Evolutionary conservation across 1,140 invertebrate species (phyloP), one percentile per base, ranked within the genome.

Genomic region (Oryctes rhinoceros): DNA sequence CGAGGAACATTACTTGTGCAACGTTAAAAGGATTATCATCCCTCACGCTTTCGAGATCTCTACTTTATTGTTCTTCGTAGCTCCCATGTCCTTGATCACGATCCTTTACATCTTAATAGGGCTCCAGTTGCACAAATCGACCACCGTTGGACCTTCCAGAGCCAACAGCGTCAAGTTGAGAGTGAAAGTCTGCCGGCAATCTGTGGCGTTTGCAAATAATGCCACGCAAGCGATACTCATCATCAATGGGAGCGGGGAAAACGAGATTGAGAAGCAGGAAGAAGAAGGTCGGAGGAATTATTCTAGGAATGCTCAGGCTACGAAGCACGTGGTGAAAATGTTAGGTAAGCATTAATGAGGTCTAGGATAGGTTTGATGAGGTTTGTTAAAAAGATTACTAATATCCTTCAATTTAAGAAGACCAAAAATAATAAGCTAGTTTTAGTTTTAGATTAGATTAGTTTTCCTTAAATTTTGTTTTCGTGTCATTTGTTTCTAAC

Each of bases 21-120:
- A 80, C 9, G 83, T 86, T 13, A 85, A 83, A 77, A 87, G 90
- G 6, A 88, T 90, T 3, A 86, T 90, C 2, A 86, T 90, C 4
- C 87, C 91, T 59, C 91, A 93, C 86, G 89, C 92, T 62, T 95
- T 95, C 84, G 91, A 93, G 83, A 90, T 94, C 76, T 94, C 93
- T 9, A 93, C 93, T 11, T 91, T 94, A 80, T 87, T 95, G 65
- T 95, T 95, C 85, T 95, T 95, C 84, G 91, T 94, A n/a, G 90
- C 91, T 5, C 94, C 94, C 5, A 94, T 95, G 93, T 91, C 92
- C 3, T 87, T 95, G 67, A 94, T 95, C 15, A 91, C 92, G 15
- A 91, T 93, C 59, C 87, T 94, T 75, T 95, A 95, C 83, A 89
- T 92, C 65, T 87, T 93, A 76, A 95, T 95, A 82, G 94, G 92